Conservation (phyloP, 2,113 vertebrate genomes). For the Semnopithecus entellus region DNA sequence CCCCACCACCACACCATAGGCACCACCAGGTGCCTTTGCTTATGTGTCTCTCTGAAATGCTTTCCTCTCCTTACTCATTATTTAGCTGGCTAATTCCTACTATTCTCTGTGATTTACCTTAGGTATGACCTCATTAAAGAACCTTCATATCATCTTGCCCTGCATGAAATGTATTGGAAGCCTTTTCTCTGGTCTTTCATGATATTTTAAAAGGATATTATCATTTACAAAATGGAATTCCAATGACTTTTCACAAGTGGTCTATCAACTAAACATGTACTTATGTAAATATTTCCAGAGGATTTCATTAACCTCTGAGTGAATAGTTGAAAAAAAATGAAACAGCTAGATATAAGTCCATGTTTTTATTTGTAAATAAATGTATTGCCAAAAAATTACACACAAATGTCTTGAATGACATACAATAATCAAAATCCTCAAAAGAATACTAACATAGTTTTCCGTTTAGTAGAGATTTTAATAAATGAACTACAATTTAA, state of each 20-base stretch:
- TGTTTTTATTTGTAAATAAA: not conserved
- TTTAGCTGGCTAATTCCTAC: not conserved
- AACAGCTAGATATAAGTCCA: not conserved
- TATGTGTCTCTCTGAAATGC: not conserved
- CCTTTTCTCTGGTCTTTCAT: not conserved
- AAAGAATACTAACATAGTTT: not conserved
- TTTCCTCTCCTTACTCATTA: not conserved
- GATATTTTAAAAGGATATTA: not conserved
- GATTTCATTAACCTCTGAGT: not conserved
- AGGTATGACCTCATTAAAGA: not conserved
- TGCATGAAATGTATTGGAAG: not conserved
- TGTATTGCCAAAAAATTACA: not conserved
- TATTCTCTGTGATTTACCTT: not conserved
- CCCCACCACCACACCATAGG: not conserved
- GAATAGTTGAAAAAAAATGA: not conserved
- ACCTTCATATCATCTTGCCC: not conserved
- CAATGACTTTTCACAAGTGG: not conserved
- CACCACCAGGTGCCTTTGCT: not conserved
- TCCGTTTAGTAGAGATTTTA: not conserved
- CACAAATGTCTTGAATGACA: not conserved
- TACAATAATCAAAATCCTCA: not conserved
- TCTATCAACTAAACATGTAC: not conserved
- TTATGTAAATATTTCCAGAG: not conserved
- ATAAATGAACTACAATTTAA: not conserved
- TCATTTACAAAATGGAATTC: not conserved